phyloP scores from a whole-genome alignment of 37 sponge, comb jelly and placozoan genomes.

The Aplysina aerophoba region DNA sequence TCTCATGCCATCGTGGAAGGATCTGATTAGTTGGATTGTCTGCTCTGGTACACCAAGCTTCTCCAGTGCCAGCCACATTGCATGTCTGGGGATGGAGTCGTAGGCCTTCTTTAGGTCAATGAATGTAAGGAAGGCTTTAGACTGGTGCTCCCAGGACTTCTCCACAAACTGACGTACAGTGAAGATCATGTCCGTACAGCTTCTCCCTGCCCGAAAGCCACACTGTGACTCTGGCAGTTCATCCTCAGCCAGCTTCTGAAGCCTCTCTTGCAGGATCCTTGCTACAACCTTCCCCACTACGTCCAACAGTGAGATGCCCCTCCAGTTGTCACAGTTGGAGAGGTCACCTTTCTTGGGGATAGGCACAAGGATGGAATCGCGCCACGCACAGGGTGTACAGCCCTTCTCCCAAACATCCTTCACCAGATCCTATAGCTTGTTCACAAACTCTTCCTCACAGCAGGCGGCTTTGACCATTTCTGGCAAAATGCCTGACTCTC shows the following conservation, averaged over 20 bases:
- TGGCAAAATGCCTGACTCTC: constrained; percentile 24
- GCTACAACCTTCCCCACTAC: constrained; percentile 34
- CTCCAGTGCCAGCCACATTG: constrained; percentile 32
- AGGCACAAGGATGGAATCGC: neutral
- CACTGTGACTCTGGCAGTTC: constrained; percentile 36
- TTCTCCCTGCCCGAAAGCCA: constrained; percentile 4
- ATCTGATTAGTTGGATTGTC: constrained; percentile 14
- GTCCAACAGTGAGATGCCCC: constrained; percentile 13
- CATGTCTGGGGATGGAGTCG: constrained; percentile 19
- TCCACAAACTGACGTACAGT: too few relatives aligned
- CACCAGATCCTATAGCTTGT: constrained; percentile 22
- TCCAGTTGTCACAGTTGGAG: constrained; percentile 17
- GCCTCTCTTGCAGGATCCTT: constrained; percentile 21
- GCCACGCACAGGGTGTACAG: neutral
- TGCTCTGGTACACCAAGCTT: constrained; percentile 34
- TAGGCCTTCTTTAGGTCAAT: constrained; percentile 28
- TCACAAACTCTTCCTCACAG: neutral
- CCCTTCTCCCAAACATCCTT: too few relatives aligned
- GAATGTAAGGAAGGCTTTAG: constrained; percentile 14
- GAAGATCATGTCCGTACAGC: constrained; percentile 16
- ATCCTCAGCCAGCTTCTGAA: constrained; percentile 35
- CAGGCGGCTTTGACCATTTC: constrained; percentile 19
- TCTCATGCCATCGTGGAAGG: constrained; percentile 17
- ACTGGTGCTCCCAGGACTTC: constrained; percentile 19
- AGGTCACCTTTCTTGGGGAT: constrained; percentile 37